A percentile compares a stretch with the other conserved stretches of the same genome.
phyloP scores from a whole-genome alignment of 1,140 invertebrate genomes.

The Scaptodrosophila lebanonensis region DNA sequence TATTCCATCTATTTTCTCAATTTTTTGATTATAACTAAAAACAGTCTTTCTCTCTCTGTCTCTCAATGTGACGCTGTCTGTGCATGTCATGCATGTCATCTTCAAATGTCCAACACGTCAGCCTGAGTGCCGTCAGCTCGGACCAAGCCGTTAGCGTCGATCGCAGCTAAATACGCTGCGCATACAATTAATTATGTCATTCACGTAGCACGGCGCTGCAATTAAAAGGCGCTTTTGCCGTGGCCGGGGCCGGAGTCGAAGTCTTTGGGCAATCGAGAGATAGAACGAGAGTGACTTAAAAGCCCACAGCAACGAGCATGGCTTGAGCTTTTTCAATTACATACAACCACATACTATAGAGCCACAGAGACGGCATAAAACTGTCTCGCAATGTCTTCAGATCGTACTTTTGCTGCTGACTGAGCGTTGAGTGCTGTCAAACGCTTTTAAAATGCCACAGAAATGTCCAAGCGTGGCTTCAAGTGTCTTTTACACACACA shows the following conservation, averaged over 20 bases:
- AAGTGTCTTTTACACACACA: conserved; percentile 33
- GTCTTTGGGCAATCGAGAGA: conserved; percentile 27
- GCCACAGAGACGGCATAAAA: no score
- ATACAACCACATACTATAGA: no score
- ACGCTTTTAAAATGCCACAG: conserved; percentile 73
- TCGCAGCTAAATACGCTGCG: conserved; percentile 37
- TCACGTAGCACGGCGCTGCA: conserved; percentile 63
- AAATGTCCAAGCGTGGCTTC: conserved; percentile 48
- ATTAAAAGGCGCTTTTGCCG: conserved; percentile 70
- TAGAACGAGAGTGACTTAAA: no score
- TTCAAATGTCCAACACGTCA: conserved; percentile 70
- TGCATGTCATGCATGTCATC: conserved; percentile 48
- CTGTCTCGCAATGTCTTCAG: no score
- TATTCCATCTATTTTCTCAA: neutral
- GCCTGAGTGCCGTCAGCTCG: conserved; percentile 38
- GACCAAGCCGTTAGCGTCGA: conserved; percentile 16
- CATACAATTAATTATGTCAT: conserved; percentile 76
- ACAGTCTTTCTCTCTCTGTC: conserved; percentile 4
- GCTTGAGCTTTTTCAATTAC: no score
- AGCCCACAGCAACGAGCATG: no score
- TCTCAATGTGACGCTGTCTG: neutral
- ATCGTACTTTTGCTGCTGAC: no score
- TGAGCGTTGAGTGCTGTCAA: conserved; percentile 67
- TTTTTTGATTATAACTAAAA: neutral
- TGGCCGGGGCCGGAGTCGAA: conserved; percentile 1